Percentiles rank a stretch among this genome's conserved stretches.
Conservation (phyloP, 2,888 invertebrate species). For the Nysson spinosus region DNA sequence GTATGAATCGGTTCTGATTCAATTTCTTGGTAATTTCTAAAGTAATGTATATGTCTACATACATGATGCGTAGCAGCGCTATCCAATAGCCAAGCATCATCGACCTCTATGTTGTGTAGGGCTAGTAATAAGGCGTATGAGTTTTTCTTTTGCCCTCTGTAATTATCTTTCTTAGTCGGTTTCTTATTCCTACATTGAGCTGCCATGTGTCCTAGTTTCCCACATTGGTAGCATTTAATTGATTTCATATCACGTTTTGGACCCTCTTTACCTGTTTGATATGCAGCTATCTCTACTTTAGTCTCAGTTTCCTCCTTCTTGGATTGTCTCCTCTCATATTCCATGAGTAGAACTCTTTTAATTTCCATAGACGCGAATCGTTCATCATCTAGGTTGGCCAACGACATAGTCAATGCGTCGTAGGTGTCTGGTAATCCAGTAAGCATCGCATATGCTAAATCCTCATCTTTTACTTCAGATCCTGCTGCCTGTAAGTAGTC, state of each 20-base stretch:
- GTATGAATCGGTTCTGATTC: conserved; percentile 17
- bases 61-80: conserved; percentile 31
- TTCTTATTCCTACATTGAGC: neutral
- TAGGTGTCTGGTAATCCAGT: conserved; percentile 12
- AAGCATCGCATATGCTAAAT: conserved; percentile 26
- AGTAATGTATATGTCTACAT: conserved; percentile 27
- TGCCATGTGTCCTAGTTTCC: conserved; percentile 10
- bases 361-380: conserved; percentile 23
- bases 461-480: conserved; percentile 17
- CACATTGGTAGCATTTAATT: conserved; percentile 18
- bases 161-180: neutral
- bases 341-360: conserved; percentile 10
- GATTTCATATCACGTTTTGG: conserved; percentile 1
- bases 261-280: conserved; percentile 1
- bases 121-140: conserved; percentile 7
- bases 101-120: conserved; percentile 21
- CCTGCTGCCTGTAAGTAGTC: conserved; percentile 28
- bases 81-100: conserved; percentile 33
- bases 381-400: conserved; percentile 18
- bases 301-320: neutral
- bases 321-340: conserved; percentile 18
- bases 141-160: neutral
- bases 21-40: conserved; percentile 9
- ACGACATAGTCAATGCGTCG: conserved; percentile 21
- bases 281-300: conserved; percentile 3